Evolutionary conservation across 2,797 vertebrate genomes (phyloP), one percentile per base, ranked within the genome.

Genomic region (Taenioides sp.): DNA sequence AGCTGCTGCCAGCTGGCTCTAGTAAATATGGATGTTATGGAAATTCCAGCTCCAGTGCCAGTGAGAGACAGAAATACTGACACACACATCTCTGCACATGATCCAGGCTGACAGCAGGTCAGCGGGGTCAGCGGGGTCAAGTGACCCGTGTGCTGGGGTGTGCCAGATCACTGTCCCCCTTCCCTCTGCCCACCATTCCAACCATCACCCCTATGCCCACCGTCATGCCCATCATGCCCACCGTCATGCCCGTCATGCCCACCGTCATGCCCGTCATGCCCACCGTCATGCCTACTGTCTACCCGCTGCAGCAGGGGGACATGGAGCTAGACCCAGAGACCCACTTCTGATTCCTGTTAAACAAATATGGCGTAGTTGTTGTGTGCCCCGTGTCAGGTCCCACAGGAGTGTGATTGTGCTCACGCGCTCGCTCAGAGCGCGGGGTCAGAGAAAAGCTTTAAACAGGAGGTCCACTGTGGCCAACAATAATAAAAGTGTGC

Each of bases 11-110:
- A 89, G 87, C 84, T 93, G 89, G 89, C 90, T 85, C 85, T 82
- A 78, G 87, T 83, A 86, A 92, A 91, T 78, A 73, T 85, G 85
- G 83, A 91, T 92, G 90, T 92, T 92, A 90, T 89, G 89, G 92
- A 92, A 90, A 92, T 90, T 90, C 88, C 86, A 75, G 77, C 84
- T 82, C 81, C 81, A 64, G 80, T 89, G 90, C 91, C 91, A 92
- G 85, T 79, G 85, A 87, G 74, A 82, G 89, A 89, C 85, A 87
- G 89, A 87, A 91, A 91, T 90, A 92, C 89, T 86, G 88, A 91
- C 77, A 77, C 28, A 31, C 57, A 83, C 83, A 85, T 90, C 91
- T 92, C 87, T 82, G 87, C 89, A 92, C 87, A 90, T 86, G 88
- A 93, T 87, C 90, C 86, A 75, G 73, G 80, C 86, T 82, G 87